Evolutionary conservation across 2,113 vertebrate species (phyloP).

Genomic region (Lepidothrix coronata): DNA sequence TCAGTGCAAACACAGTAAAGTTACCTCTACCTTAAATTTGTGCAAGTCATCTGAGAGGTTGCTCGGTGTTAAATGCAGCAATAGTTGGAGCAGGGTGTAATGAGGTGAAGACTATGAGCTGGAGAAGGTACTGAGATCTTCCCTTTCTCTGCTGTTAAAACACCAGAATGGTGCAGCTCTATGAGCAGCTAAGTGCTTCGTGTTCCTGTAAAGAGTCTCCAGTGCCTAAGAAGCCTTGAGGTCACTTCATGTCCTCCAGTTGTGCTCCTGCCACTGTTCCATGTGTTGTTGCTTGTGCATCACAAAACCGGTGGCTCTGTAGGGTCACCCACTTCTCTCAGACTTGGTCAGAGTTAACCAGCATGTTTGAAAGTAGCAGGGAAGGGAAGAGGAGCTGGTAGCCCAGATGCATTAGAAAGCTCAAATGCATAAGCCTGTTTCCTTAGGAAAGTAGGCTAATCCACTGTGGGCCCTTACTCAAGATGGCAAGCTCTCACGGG

Average conservation of each 20-base stretch:
- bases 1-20: neutral
- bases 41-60: neutral
- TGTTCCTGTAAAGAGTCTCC: neutral
- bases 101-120: neutral
- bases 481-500: neutral
- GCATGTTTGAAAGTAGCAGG: neutral
- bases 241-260: neutral
- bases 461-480: neutral
- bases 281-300: rapidly evolving
- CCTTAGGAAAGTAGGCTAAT: neutral
- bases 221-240: neutral
- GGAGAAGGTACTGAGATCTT: neutral
- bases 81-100: neutral
- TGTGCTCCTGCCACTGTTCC: neutral
- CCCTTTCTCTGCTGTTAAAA: neutral
- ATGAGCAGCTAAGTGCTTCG: neutral
- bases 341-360: neutral
- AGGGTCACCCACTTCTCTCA: neutral
- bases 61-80: neutral
- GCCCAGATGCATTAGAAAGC: neutral
- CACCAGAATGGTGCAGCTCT: neutral
- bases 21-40: neutral
- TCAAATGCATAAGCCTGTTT: neutral
- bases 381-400: neutral
- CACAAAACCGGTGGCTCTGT: neutral